Evolutionary conservation across 1,140 invertebrate species (phyloP), one percentile per base, ranked within the genome.

Genomic region (Drosophila asahinai): DNA sequence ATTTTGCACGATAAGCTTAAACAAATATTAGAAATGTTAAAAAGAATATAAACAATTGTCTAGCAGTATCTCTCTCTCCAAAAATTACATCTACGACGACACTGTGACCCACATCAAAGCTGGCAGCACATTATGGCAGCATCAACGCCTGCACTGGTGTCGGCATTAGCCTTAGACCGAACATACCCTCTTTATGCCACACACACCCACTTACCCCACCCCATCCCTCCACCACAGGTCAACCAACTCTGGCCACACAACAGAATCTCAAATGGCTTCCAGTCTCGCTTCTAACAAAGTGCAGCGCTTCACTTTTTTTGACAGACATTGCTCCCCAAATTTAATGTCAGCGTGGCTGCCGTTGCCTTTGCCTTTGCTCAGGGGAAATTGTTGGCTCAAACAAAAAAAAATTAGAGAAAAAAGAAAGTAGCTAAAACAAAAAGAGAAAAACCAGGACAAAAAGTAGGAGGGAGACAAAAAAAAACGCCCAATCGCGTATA

Each of bases 261-360:
- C 70, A 73, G 54, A 73, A 55, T 71, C 64, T 22, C 40, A 15
- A 68, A 80, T 72, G 64, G 76, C 60, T 74, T 61, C 52, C 49
- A 45, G 43, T 27, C 47, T 48, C 40, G 60, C 45, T 49, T 33
- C 52, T 81, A 68, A 68, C 67, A 62, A 66, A 80, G 60, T 87
- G 77, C 66, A 77, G 72, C 67, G 77, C 75, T 87, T 82, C 65
- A 73, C 55, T 65, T 67, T 80, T 86, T 84, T 75, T 89, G 86
- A 81, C 68, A 90, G 86, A 84, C 86, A 81, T 67, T 74, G 73
- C 84, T 89, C 66, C 80, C 84, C 55, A 78, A 87, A 87, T 84
- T 81, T 89, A 84, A 89, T 89, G 84, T 87, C 86, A 87, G 78
- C 81, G 40, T 30, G 42, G 54, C 36, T 63, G 63, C 15, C 25